These are phyloP conservation scores for Cyclura pinguis DNA, from an alignment of 2,797 vertebrate species.

Conservation along the genomic window DNA sequence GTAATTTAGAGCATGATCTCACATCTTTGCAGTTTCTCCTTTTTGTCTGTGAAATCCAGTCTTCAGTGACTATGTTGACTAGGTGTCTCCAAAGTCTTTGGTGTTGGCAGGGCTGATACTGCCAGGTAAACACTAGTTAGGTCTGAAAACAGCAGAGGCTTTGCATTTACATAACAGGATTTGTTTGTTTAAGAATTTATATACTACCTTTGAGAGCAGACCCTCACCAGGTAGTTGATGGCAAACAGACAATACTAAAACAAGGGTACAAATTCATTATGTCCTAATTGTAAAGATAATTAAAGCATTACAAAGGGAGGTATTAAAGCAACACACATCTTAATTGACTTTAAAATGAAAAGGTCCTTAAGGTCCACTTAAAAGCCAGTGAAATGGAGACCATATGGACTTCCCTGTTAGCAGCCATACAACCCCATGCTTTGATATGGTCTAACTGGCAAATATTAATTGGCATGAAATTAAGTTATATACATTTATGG, in stretches of 20 bases:
- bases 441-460: no score
- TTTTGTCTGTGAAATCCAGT: neutral
- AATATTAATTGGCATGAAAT: no score
- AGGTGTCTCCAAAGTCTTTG: neutral
- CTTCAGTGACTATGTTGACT: neutral
- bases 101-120: neutral
- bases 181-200: neutral
- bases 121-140: neutral
- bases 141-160: neutral
- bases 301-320: neutral
- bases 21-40: neutral
- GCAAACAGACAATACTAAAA: neutral
- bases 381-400: neutral
- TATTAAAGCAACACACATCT: neutral
- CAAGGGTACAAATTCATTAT: neutral
- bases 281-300: neutral
- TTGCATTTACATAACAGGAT: neutral
- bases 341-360: neutral
- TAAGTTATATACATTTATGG: no score
- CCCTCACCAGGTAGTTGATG: neutral
- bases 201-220: neutral
- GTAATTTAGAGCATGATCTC: neutral
- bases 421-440: no score
- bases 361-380: neutral
- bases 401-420: neutral